Conservation (phyloP, 2,113 vertebrate species). For the Hippoglossus stenolepis region DNA sequence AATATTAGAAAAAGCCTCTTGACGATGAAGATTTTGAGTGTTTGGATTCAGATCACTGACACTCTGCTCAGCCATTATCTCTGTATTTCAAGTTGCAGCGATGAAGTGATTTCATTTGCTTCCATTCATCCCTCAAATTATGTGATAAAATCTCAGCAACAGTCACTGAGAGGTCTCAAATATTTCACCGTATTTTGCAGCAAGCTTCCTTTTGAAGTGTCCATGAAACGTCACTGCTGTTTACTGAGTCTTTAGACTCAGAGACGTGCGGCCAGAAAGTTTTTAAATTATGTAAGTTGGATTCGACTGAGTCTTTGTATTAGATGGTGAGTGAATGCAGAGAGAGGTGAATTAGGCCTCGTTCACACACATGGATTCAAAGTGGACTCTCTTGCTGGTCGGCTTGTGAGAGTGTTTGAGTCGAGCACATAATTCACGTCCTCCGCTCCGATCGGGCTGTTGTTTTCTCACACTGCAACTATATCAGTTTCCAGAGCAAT, state of each 20-base stretch:
- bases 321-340: neutral
- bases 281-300: neutral
- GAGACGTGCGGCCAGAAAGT: neutral
- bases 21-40: conserved; percentile 27
- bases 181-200: conserved; percentile 1
- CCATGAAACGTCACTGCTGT: conserved; percentile 4
- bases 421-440: neutral
- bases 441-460: neutral
- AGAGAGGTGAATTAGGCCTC: neutral
- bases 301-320: neutral
- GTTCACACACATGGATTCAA: conserved; percentile 7
- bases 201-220: conserved; percentile 8
- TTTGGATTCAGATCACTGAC: conserved; percentile 15
- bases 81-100: conserved; percentile 24
- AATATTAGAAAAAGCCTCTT: conserved; percentile 34
- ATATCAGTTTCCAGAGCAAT: neutral
- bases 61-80: conserved; percentile 21
- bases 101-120: conserved; percentile 26
- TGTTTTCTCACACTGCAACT: neutral
- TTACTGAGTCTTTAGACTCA: conserved; percentile 5
- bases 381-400: neutral
- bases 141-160: neutral
- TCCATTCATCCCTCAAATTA: conserved; percentile 1
- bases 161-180: neutral
- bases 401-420: neutral